A percentile compares a stretch with the other conserved stretches of the same genome.
These are phyloP conservation scores for Sisyra terminalis DNA, from an alignment of 2,888 invertebrate genomes.

Conservation along the genomic window DNA sequence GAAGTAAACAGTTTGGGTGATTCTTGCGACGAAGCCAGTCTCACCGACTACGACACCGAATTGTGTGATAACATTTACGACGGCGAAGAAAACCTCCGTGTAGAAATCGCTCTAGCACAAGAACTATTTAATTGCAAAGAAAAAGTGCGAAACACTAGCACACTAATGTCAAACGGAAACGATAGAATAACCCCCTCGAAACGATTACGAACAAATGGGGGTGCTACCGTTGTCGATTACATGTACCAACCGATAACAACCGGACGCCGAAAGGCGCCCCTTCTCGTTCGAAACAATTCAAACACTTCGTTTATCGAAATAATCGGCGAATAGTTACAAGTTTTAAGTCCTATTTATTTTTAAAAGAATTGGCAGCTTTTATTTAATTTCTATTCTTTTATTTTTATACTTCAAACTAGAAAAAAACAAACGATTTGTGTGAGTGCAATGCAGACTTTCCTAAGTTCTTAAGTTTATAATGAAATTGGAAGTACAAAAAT, in stretches of 20 bases:
- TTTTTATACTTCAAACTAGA: no score
- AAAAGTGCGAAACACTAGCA: conserved; percentile 15
- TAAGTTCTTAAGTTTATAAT: no score
- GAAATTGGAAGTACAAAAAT: no score
- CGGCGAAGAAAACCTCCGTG: conserved; percentile 29
- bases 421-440: no score
- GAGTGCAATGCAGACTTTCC: no score
- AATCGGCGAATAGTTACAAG: conserved; percentile 1
- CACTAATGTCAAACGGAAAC: neutral
- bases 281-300: conserved; percentile 8
- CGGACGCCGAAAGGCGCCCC: conserved; percentile 6
- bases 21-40: conserved; percentile 8
- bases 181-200: neutral
- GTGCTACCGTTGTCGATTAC: conserved; percentile 2
- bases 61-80: conserved; percentile 51
- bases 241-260: conserved; percentile 6
- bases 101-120: conserved; percentile 26
- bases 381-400: no score
- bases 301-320: conserved; percentile 9
- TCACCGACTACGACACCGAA: conserved; percentile 8
- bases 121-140: conserved; percentile 24
- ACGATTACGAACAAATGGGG: conserved; percentile 1
- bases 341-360: no score
- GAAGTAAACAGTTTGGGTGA: conserved; percentile 9
- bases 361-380: no score